Percentiles rank a stretch among this genome's conserved stretches.
Evolutionary conservation across 2,113 vertebrate genomes (phyloP).

Genomic region (Catharus fuscescens): DNA sequence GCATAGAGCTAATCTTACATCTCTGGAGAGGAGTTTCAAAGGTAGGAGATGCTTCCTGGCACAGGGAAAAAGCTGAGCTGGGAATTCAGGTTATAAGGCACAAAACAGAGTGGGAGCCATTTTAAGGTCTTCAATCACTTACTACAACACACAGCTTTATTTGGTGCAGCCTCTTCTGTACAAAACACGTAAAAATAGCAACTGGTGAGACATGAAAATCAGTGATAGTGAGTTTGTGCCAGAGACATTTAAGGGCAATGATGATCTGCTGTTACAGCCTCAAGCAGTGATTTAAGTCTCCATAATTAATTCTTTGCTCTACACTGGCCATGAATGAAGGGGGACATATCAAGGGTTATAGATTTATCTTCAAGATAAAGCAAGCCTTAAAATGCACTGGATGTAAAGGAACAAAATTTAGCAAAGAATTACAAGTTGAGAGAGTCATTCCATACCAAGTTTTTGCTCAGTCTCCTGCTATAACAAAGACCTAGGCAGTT

Average conservation of each 20-base stretch:
- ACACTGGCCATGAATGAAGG: neutral
- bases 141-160: conserved; percentile 4
- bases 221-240: neutral
- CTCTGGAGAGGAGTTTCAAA: conserved; percentile 10
- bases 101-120: conserved; percentile 26
- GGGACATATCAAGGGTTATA: neutral
- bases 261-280: neutral
- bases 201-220: conserved; percentile 28
- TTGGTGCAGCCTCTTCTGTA: neutral
- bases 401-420: neutral
- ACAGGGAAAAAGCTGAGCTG: neutral
- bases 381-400: neutral
- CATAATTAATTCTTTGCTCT: conserved; percentile 12
- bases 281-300: neutral
- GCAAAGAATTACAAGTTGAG: neutral
- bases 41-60: neutral
- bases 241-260: conserved; percentile 19
- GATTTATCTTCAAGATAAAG: neutral
- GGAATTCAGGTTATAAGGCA: conserved; percentile 30
- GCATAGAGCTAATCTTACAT: neutral
- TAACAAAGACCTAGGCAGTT: neutral
- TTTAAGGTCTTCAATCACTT: neutral
- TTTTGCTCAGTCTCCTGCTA: neutral
- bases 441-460: neutral
- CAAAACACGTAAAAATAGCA: neutral